Evolutionary conservation across 2,888 invertebrate genomes (phyloP), one percentile per base, ranked within the genome.

Genomic region (Thymelicus sylvestris): DNA sequence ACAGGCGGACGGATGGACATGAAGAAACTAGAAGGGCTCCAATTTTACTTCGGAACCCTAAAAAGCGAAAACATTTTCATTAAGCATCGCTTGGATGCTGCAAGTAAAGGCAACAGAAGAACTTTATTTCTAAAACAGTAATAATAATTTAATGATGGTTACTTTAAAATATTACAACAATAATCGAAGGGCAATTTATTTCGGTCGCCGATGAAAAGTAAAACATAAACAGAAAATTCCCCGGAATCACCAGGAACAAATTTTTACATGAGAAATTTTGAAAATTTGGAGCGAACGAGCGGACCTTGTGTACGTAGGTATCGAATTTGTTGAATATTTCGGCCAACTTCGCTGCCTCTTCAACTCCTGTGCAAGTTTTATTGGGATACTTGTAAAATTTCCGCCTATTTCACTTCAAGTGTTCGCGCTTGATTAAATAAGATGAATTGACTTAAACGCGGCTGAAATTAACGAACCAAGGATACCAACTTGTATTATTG

Each of bases 321-420:
- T 85, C 82, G 86, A 86, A 87, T 88, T 90, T 82, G 87, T 86
- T 84, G 89, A 86, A 90, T 88, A 89, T 89, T 89, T 88, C 82
- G 85, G 80, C 83, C 78, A 88, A 90, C 82, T 89, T 87, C 75
- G 79, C 75, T 76, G 80, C 79, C 83, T 84, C 83, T 81, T 83
- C 85, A 85, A 92, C 90, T 91, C 86, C 79, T 72, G 76, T 76
- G 82, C 86, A 91, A 92, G 87, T 93, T 92, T 92, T 93, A 92
- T 93, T 92, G 87, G 92, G 92, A 92, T 92, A 92, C 93, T 93
- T 92, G 92, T 91, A 89, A 91, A 93, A 91, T 92, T 90, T 92
- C 87, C 88, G 87, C 86, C 88, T 87, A 86, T 89, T 86, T 85
- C 89, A 83, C 84, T 82, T 85, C 83, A 85, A 91, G 89, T 87